Conservation (phyloP, 2,113 vertebrate species). For the Plecturocebus donacophilus region DNA sequence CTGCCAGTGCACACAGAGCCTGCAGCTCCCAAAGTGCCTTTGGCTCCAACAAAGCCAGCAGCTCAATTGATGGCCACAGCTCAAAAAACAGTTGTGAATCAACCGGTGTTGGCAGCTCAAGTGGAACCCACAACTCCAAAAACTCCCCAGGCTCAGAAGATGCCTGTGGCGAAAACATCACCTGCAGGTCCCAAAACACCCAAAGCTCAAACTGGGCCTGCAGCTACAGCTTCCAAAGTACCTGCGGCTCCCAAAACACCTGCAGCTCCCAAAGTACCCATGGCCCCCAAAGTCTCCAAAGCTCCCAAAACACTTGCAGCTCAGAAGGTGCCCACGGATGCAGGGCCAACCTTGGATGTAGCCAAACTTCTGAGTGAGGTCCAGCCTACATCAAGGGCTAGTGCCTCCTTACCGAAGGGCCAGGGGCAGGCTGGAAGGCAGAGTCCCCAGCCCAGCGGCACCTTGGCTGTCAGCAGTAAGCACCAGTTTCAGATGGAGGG, state of each 20-base stretch:
- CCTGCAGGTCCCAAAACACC: not conserved
- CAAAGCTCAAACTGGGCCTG: constrained; percentile 4
- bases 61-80: not conserved
- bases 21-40: constrained; percentile 47
- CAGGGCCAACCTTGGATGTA: not conserved
- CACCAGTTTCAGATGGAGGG: constrained; percentile 48
- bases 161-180: not conserved
- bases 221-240: not conserved
- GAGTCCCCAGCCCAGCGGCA: not conserved
- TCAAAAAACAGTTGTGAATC: not conserved
- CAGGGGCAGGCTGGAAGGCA: constrained; percentile 47
- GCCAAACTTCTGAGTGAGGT: constrained; percentile 10
- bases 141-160: not conserved
- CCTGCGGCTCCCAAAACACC: not conserved
- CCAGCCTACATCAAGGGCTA: not conserved
- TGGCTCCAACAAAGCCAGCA: not conserved
- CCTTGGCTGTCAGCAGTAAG: not conserved
- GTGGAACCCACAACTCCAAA: not conserved
- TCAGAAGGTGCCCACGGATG: not conserved
- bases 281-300: not conserved
- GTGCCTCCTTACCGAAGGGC: not conserved
- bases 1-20: not conserved
- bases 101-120: not conserved
- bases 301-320: not conserved
- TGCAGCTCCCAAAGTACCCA: not conserved